Percentiles rank a stretch among this genome's conserved stretches.
Conservation (phyloP, 2,113 vertebrate species). For the Pimephales promelas region DNA sequence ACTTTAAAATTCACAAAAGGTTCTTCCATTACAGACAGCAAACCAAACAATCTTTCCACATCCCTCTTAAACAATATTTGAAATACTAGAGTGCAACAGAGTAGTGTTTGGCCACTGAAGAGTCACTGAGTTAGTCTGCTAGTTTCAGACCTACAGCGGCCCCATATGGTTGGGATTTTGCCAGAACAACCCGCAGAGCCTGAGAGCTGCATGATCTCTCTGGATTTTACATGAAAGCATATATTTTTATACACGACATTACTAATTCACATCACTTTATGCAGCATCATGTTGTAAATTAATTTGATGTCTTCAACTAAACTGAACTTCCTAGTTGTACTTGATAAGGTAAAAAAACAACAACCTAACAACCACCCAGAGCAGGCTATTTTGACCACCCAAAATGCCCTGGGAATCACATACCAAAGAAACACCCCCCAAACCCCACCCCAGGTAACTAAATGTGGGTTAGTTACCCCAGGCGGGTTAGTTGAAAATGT, state of each 20-base stretch:
- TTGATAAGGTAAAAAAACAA: background rate
- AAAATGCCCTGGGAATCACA: background rate
- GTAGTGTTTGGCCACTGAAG: background rate
- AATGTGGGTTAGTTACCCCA: too few relatives aligned
- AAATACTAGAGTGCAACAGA: background rate
- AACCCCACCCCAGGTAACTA: too few relatives aligned
- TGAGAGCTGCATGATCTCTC: background rate
- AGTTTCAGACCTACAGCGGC: constrained; percentile 4
- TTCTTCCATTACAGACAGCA: background rate
- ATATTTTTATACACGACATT: background rate
- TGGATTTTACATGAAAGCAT: constrained; percentile 11
- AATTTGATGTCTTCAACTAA: background rate
- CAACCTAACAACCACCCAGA: background rate
- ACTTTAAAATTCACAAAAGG: background rate
- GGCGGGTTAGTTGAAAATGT: too few relatives aligned
- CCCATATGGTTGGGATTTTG: constrained; percentile 27
- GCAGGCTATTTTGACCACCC: background rate
- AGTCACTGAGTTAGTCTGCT: constrained; percentile 5
- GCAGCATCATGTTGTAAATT: background rate
- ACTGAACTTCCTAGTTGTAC: background rate
- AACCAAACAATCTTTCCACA: background rate
- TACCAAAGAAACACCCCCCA: background rate
- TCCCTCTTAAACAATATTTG: background rate
- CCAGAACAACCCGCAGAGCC: constrained; percentile 16
- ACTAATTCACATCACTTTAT: background rate